Conservation (phyloP, 2,797 vertebrate species). For the Perdix hodgsoniae region DNA sequence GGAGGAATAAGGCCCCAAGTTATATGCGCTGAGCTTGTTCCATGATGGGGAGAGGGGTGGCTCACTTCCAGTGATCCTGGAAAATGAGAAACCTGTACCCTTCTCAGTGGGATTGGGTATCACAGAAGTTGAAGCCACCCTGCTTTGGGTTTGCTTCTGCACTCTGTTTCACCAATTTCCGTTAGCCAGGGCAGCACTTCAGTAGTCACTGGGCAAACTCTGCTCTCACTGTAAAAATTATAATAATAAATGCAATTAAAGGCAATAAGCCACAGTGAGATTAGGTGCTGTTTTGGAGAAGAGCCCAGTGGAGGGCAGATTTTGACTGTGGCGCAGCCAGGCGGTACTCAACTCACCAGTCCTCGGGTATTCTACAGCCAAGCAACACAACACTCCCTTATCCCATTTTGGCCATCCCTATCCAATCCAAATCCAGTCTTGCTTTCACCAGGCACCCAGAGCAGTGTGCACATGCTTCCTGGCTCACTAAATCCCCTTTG, state of each 20-base stretch:
- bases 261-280: conserved; percentile 1
- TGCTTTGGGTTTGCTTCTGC: not conserved
- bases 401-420: not conserved
- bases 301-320: not conserved
- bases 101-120: fast-evolving
- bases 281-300: not conserved
- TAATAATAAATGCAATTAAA: conserved; percentile 11
- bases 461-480: not conserved
- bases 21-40: fast-evolving
- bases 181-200: not conserved
- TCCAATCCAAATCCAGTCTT: not conserved
- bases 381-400: not conserved
- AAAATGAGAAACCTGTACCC: not conserved
- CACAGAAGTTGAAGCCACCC: not conserved
- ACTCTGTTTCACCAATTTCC: not conserved
- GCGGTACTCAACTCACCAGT: not conserved
- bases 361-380: not conserved
- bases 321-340: not conserved
- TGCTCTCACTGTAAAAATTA: not conserved
- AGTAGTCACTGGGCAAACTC: not conserved
- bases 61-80: not conserved
- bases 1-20: not conserved
- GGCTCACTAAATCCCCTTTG: not conserved
- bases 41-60: not conserved
- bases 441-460: fast-evolving